phyloP scores from a whole-genome alignment of 2,797 vertebrate genomes.

The Acanthis flammea region DNA sequence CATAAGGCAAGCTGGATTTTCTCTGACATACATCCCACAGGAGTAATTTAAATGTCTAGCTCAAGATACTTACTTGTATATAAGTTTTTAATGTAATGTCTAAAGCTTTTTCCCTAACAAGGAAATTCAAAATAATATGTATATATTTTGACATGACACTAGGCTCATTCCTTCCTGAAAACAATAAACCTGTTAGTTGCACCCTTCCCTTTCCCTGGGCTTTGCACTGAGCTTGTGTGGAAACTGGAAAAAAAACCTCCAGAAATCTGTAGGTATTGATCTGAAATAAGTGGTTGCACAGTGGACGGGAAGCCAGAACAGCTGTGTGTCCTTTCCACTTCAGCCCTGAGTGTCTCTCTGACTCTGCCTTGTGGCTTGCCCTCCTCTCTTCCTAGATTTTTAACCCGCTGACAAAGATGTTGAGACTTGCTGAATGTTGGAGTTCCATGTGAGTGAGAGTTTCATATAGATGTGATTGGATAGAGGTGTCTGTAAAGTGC shows the following conservation, averaged over 20 bases:
- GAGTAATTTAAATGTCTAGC: neutral
- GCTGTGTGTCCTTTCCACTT: rapidly evolving
- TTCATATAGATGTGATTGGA: neutral
- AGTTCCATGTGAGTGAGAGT: neutral
- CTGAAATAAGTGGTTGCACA: neutral
- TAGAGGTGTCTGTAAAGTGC: neutral
- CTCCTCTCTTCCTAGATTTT: neutral
- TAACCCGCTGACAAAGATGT: rapidly evolving
- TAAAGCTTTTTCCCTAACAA: neutral
- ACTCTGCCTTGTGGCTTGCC: neutral
- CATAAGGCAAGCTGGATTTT: neutral
- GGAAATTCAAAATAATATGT: neutral
- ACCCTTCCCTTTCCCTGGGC: neutral
- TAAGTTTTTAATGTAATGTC: neutral
- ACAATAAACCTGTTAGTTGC: neutral
- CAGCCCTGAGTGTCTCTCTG: neutral
- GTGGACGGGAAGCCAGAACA: neutral
- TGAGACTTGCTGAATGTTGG: neutral
- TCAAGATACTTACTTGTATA: neutral
- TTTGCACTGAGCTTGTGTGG: neutral
- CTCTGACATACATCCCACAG: neutral
- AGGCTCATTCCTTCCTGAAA: neutral
- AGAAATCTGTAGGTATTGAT: neutral
- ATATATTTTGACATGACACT: neutral
- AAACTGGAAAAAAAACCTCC: neutral